Percentiles rank a stretch among this genome's conserved stretches.
phyloP scores from a whole-genome alignment of 2,888 invertebrate species.

The Empis livida region DNA sequence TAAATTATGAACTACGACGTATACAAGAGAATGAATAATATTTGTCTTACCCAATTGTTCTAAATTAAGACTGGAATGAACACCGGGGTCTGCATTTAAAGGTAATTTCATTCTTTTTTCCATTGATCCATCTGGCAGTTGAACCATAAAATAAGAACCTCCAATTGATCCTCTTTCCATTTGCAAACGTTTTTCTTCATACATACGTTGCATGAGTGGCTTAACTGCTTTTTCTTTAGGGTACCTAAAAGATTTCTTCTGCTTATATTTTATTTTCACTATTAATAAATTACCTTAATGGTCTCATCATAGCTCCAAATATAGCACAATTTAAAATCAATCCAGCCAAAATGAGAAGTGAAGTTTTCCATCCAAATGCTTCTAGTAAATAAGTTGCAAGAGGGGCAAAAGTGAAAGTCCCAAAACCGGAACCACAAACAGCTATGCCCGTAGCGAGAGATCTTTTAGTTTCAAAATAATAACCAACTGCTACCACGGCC shows the following conservation, averaged over 20 bases:
- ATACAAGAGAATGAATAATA: too few species aligned
- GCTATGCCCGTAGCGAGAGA: constrained; percentile 91
- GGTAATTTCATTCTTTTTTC: constrained; percentile 82
- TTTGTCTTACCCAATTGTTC: constrained; percentile 42
- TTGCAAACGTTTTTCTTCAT: constrained; percentile 80
- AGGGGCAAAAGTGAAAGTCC: constrained; percentile 92
- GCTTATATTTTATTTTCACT: background rate
- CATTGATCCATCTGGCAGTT: constrained; percentile 82
- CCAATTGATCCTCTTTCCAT: constrained; percentile 84
- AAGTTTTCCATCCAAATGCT: constrained; percentile 76
- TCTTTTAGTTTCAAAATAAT: constrained; percentile 92
- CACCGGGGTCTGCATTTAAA: constrained; percentile 84
- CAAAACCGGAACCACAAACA: constrained; percentile 91
- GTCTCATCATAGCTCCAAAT: constrained; percentile 50
- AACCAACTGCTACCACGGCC: constrained; percentile 92
- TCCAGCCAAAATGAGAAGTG: constrained; percentile 84
- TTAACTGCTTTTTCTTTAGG: constrained; percentile 42
- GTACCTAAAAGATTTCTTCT: constrained; percentile 18
- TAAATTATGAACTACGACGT: too few species aligned
- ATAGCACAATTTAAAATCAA: constrained; percentile 83
- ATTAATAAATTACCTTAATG: constrained; percentile 20
- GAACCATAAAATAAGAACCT: constrained; percentile 75
- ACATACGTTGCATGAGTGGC: constrained; percentile 80
- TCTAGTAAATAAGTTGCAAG: constrained; percentile 67
- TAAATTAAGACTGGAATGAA: constrained; percentile 81